phyloP scores from a whole-genome alignment of 23 tunicate genomes.

The Styela clava region DNA sequence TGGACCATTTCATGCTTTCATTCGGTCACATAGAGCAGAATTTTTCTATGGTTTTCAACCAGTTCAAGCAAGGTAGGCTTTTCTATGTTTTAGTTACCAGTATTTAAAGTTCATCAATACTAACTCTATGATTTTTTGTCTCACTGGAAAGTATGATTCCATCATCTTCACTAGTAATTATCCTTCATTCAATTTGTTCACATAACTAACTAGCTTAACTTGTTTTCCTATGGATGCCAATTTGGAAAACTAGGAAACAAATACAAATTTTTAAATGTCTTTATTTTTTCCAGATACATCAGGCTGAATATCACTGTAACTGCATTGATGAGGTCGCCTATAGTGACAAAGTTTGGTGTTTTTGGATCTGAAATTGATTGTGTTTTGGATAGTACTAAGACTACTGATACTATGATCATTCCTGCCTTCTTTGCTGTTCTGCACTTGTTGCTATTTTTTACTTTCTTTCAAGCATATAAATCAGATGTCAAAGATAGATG shows the following conservation, averaged over 20 bases:
- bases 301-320: conserved; percentile 61
- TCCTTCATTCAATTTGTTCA: no score
- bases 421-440: conserved; percentile 27
- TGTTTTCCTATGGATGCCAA: no score
- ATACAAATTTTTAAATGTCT: no score
- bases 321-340: conserved; percentile 46
- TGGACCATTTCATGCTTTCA: conserved; percentile 54
- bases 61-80: conserved; percentile 54
- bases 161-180: no score
- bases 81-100: background rate
- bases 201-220: no score
- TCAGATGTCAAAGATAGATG: conserved; percentile 65
- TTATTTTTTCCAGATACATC: conserved; percentile 44
- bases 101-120: no score
- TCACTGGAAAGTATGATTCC: no score
- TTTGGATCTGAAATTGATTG: conserved; percentile 67
- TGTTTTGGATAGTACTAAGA: background rate
- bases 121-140: no score
- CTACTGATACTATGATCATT: conserved; percentile 22
- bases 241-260: no score
- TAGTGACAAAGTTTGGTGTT: conserved; percentile 51
- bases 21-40: conserved; percentile 31
- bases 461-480: background rate
- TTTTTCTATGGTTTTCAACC: conserved; percentile 61
- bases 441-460: background rate